These are phyloP conservation scores for Coenonympha arcania DNA, from an alignment of 2,888 invertebrate genomes.

Conservation along the genomic window DNA sequence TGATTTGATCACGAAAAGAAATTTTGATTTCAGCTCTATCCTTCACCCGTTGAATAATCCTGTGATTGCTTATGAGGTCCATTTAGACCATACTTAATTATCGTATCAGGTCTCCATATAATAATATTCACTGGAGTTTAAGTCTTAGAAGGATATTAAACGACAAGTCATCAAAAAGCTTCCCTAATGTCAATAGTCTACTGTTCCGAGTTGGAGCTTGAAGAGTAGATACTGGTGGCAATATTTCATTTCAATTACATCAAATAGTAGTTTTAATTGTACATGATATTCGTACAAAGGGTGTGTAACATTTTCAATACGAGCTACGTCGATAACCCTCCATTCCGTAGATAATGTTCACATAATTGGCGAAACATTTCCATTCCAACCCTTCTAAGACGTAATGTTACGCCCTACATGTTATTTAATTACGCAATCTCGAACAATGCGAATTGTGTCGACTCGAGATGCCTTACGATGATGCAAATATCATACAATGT, in stretches of 20 bases:
- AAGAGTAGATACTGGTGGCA: background rate
- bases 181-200: no score
- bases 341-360: slow-evolving; percentile 70
- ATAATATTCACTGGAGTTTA: no score
- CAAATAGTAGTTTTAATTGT: slow-evolving; percentile 4
- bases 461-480: slow-evolving; percentile 42
- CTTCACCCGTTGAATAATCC: no score
- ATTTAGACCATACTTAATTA: no score
- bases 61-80: no score
- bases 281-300: slow-evolving; percentile 18
- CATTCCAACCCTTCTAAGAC: slow-evolving; percentile 71
- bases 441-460: slow-evolving; percentile 68
- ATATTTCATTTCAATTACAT: background rate
- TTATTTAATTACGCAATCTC: slow-evolving; percentile 74
- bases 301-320: slow-evolving; percentile 15
- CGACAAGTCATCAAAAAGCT: no score
- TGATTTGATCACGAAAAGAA: no score
- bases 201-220: no score
- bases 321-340: slow-evolving; percentile 62
- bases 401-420: slow-evolving; percentile 70
- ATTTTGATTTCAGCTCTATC: no score
- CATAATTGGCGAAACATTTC: slow-evolving; percentile 74
- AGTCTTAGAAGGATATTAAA: no score
- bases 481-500: slow-evolving; percentile 23
- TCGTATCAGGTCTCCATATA: no score